phyloP scores from a whole-genome alignment of 2,113 vertebrate genomes.

The Typhlomys cinereus region DNA sequence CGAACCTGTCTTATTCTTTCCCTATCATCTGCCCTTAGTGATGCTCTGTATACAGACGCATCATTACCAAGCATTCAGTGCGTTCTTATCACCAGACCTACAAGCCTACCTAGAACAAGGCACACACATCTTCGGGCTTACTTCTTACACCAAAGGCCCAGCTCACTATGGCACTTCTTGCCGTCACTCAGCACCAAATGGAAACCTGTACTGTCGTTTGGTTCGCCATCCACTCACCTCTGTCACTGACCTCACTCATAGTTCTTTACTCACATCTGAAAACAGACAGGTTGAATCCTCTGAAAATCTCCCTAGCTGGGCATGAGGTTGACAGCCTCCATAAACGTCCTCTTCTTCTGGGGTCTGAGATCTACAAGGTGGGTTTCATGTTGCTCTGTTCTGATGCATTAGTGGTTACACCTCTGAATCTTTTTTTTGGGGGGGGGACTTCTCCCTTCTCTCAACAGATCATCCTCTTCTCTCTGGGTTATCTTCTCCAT shows the following conservation, averaged over 20 bases:
- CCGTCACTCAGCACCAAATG: no score
- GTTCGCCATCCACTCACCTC: background rate
- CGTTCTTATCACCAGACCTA: background rate
- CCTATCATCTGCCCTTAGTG: background rate
- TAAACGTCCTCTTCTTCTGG: slow-evolving; percentile 2
- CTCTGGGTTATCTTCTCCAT: background rate
- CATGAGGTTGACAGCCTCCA: background rate
- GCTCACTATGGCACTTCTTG: background rate
- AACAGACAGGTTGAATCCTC: background rate
- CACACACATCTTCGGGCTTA: background rate
- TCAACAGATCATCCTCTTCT: background rate
- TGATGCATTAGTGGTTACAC: background rate
- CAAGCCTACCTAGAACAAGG: background rate
- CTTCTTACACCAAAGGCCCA: background rate
- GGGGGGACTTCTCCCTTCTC: background rate
- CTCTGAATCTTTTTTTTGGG: background rate
- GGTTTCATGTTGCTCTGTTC: background rate
- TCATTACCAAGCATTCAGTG: slow-evolving; percentile 25
- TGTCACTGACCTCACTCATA: background rate
- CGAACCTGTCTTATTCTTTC: background rate
- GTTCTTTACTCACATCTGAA: background rate
- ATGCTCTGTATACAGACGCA: background rate
- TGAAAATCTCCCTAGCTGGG: slow-evolving; percentile 22
- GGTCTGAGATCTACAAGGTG: background rate
- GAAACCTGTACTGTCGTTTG: background rate